These are phyloP conservation scores for Bolinopsis microptera DNA, from an alignment of 37 sponge, comb jelly and placozoan genomes.

Conservation along the genomic window DNA sequence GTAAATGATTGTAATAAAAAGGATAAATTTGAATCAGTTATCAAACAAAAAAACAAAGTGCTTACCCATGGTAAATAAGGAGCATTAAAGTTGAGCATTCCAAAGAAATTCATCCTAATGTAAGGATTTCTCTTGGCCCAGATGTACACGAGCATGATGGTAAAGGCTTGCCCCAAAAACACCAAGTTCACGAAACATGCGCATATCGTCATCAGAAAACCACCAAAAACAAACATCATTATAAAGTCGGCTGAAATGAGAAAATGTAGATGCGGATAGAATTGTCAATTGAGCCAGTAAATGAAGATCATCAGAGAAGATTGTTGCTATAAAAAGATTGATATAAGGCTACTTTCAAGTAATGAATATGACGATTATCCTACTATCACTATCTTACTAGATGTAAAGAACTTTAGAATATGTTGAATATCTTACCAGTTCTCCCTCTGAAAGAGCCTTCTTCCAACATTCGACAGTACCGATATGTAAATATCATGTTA, in stretches of 20 bases:
- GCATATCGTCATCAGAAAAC: conserved; percentile 73
- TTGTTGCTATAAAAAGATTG: too few species aligned
- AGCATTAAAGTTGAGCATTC: conserved; percentile 92
- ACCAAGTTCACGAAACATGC: conserved; percentile 80
- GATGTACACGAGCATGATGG: conserved; percentile 97
- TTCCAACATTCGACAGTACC: conserved; percentile 95
- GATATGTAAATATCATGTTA: conserved; percentile 96
- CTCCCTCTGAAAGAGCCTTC: conserved; percentile 87
- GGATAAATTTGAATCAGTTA: too few species aligned
- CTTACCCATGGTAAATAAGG: conserved; percentile 95
- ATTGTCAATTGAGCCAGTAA: too few species aligned
- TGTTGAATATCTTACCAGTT: conserved; percentile 71
- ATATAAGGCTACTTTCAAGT: too few species aligned
- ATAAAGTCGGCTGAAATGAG: conserved; percentile 87
- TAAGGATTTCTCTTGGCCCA: conserved; percentile 90
- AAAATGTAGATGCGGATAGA: too few species aligned
- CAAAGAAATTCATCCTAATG: conserved; percentile 92
- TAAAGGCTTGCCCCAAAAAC: conserved; percentile 94
- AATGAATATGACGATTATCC: too few species aligned
- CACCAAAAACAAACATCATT: conserved; percentile 87
- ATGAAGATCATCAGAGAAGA: too few species aligned
- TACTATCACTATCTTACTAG: too few species aligned
- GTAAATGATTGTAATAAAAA: too few species aligned
- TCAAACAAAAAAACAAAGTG: too few species aligned
- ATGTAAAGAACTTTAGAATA: too few species aligned